Evolutionary conservation across 2,797 vertebrate genomes (phyloP).

Genomic region (Enteromius viviparus): DNA sequence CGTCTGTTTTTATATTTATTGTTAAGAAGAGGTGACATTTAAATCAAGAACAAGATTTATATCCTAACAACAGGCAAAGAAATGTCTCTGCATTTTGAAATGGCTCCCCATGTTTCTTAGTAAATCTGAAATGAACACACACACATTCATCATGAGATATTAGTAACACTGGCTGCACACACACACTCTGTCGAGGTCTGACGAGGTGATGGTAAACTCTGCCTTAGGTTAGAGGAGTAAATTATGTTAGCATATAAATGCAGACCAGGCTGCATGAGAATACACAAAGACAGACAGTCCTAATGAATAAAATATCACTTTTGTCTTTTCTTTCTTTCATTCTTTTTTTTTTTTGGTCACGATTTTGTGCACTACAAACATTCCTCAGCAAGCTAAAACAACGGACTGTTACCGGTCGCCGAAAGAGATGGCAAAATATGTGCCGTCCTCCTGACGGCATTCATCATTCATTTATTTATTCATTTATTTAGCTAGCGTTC

Average conservation of each 20-base stretch:
- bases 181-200: conserved; percentile 37
- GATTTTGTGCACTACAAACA: conserved; percentile 33
- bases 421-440: conserved; percentile 46
- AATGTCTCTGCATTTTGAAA: conserved; percentile 2
- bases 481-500: conserved; percentile 45
- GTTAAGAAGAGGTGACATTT: conserved; percentile 21
- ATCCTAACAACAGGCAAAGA: background rate
- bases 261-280: conserved; percentile 39
- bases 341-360: background rate
- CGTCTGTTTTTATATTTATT: conserved; percentile 5
- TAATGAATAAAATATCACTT: conserved; percentile 56
- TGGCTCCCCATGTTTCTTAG: conserved; percentile 18
- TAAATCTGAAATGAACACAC: conserved; percentile 16
- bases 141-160: conserved; percentile 33
- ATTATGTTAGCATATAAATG: conserved; percentile 52
- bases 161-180: conserved; percentile 46
- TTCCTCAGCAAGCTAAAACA: conserved; percentile 51
- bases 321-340: conserved; percentile 18
- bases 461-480: conserved; percentile 48
- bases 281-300: conserved; percentile 43
- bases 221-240: conserved; percentile 55
- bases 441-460: conserved; percentile 40
- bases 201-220: conserved; percentile 51
- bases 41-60: background rate
- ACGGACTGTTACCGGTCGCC: conserved; percentile 29